Evolutionary conservation across 2,797 vertebrate genomes (phyloP).

Genomic region (Aulostomus chinensis): DNA sequence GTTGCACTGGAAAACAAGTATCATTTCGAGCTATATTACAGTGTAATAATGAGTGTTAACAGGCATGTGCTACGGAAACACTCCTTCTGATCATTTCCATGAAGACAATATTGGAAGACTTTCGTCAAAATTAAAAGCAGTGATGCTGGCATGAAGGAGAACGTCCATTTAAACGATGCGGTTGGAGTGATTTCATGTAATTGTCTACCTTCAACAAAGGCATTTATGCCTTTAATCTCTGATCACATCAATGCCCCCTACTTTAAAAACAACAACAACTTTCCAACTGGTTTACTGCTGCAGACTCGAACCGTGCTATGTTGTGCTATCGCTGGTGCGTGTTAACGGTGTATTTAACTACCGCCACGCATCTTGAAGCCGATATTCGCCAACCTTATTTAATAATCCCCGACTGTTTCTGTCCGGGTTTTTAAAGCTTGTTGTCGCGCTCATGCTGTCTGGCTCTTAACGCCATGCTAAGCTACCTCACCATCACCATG

Average conservation of each 20-base stretch:
- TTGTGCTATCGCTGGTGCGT: neutral
- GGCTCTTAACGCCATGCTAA: slow-evolving; percentile 58
- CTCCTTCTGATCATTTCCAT: neutral
- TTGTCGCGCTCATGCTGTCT: slow-evolving; percentile 17
- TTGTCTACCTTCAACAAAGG: no score
- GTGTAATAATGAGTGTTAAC: no score
- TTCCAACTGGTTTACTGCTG: slow-evolving; percentile 28
- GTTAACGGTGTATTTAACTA: slow-evolving; percentile 7
- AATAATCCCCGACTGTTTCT: neutral
- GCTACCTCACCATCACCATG: slow-evolving; percentile 54
- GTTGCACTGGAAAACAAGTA: no score
- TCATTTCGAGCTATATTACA: no score
- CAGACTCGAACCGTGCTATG: neutral
- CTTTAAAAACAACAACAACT: no score
- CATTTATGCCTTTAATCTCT: slow-evolving; percentile 6
- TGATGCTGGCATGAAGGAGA: neutral
- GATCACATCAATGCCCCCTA: slow-evolving; percentile 4
- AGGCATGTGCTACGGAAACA: no score
- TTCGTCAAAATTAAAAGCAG: neutral
- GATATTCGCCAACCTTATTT: slow-evolving; percentile 20
- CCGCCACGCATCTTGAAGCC: neutral
- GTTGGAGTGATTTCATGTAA: slow-evolving; percentile 20
- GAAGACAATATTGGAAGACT: neutral
- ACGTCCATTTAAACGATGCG: slow-evolving; percentile 7
- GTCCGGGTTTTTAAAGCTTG: slow-evolving; percentile 21